Evolutionary conservation across 2,113 vertebrate genomes (phyloP).

Genomic region (Synodontis membranacea): DNA sequence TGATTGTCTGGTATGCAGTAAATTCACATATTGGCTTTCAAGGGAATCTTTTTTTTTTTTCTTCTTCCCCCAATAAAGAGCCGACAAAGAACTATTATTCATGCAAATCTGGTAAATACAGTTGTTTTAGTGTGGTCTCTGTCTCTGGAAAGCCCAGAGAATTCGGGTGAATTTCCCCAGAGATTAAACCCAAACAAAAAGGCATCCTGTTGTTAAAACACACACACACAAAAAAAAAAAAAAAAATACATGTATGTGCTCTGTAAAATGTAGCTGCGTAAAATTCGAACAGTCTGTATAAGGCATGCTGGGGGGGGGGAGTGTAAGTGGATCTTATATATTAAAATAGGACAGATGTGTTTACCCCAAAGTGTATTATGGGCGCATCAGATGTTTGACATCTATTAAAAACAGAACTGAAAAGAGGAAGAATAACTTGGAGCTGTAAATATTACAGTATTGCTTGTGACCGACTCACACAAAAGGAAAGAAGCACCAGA

Average conservation of each 20-base stretch:
- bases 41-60: neutral
- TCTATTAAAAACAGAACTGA: conserved; percentile 58
- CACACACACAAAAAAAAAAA: too few species aligned
- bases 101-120: neutral
- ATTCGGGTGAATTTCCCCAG: neutral
- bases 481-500: neutral
- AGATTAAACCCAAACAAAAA: neutral
- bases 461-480: neutral
- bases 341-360: neutral
- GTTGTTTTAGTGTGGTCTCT: neutral
- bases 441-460: conserved; percentile 5
- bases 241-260: neutral
- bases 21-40: neutral
- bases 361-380: neutral
- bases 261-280: neutral
- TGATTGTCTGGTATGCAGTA: neutral
- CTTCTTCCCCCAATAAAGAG: too few species aligned
- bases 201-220: neutral
- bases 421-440: conserved; percentile 67
- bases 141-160: conserved; percentile 11
- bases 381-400: neutral
- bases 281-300: neutral
- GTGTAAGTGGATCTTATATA: neutral
- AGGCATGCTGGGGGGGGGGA: neutral
- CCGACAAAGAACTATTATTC: neutral